Evolutionary conservation across 2,797 vertebrate species (phyloP).

Genomic region (Heliangelus exortis): DNA sequence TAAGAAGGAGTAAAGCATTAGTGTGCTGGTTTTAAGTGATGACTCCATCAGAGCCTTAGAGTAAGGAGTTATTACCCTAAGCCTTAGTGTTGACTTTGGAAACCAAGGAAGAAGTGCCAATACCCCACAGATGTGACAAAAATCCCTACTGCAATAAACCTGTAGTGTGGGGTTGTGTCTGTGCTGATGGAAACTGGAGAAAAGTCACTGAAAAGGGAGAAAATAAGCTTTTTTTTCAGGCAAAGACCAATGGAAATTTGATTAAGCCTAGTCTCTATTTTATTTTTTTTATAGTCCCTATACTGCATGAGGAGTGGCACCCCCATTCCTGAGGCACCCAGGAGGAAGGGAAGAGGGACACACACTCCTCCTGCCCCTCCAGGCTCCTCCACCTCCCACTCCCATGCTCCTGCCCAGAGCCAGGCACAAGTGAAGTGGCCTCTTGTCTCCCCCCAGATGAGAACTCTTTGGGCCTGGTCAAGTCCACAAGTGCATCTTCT

Average conservation of each 20-base stretch:
- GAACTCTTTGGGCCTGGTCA: not conserved
- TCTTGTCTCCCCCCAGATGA: not conserved
- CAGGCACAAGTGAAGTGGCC: too few relatives aligned
- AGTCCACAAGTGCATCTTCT: not conserved
- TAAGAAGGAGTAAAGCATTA: not conserved
- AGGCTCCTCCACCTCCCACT: not conserved
- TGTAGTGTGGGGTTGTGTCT: not conserved
- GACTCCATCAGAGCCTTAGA: not conserved
- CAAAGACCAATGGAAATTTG: not conserved
- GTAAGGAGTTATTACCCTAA: not conserved
- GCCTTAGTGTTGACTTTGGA: not conserved
- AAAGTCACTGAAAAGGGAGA: not conserved
- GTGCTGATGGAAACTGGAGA: not conserved
- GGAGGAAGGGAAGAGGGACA: not conserved
- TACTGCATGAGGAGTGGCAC: not conserved
- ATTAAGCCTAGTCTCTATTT: not conserved
- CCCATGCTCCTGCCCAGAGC: rapidly evolving
- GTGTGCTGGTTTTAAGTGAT: not conserved
- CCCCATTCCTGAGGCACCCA: not conserved
- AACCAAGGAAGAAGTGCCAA: not conserved
- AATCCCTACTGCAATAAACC: not conserved
- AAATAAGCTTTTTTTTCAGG: not conserved
- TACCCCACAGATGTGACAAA: not conserved
- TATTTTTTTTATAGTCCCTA: too few relatives aligned
- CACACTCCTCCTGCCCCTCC: rapidly evolving